These are phyloP conservation scores for Stichopus chloronotus DNA, from an alignment of 35 echinoderm and acorn worm species.

Conservation along the genomic window DNA sequence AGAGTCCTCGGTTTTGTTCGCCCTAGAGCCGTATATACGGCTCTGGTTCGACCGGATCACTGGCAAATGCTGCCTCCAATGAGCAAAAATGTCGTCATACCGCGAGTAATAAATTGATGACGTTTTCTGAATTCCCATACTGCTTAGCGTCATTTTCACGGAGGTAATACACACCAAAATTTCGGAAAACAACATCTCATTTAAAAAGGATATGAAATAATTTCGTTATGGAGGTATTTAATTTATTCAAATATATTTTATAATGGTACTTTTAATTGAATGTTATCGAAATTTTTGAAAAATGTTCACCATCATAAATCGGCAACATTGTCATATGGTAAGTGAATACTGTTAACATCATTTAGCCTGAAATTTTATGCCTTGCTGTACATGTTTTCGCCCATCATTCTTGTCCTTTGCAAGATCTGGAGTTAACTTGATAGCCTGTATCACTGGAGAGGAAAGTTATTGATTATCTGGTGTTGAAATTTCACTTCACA, in stretches of 20 bases:
- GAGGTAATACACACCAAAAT: not conserved
- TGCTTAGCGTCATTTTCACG: not conserved
- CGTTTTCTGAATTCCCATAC: not conserved
- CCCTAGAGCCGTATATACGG: no score
- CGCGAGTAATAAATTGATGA: not conserved
- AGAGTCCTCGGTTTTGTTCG: no score
- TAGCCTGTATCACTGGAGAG: not conserved
- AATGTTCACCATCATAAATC: slow-evolving; percentile 12
- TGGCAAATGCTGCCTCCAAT: no score
- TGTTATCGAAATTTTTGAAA: not conserved
- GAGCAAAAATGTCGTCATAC: no score
- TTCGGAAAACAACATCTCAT: no score
- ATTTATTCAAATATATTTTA: no score
- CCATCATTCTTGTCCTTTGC: slow-evolving; percentile 30
- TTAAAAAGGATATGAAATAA: no score
- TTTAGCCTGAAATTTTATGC: slow-evolving; percentile 17
- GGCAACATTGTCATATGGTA: slow-evolving; percentile 50
- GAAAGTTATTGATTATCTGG: not conserved
- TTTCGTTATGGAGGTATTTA: no score
- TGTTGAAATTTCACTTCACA: not conserved
- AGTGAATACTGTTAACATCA: slow-evolving; percentile 25
- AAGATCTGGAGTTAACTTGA: not conserved
- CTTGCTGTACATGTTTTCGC: slow-evolving; percentile 28
- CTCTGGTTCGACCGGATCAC: no score
- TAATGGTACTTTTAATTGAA: no score